Base-by-base conservation (phyloP, 2,113 vertebrate species). In the Emydura subglobosa region DNA sequence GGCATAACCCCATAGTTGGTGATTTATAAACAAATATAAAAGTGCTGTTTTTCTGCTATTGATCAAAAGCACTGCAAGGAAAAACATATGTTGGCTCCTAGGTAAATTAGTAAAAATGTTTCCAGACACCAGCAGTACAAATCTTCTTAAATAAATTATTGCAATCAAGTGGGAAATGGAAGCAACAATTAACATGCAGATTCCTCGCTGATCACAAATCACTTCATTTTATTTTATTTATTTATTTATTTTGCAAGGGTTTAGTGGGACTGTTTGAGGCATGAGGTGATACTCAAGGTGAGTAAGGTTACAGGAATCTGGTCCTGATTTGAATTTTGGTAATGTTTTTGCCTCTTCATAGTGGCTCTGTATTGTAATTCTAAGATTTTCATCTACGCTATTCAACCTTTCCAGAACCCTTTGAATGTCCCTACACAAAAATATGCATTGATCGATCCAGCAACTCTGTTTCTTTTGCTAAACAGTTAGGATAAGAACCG, bases 401-500 rank as follows among this genome's bases (percentile, higher is more conserved):
- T 79, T 79, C 72, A 42, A 22, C 54, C 55, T 86, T 50, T 50
- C 34, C 61, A 57, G 54, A 25, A 51, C 10, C 27, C 47, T 89
- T 29, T 39, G 74, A 51, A 57, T 13, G 42, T n/a, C 83, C 87
- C n/a, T 79, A 72, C 61, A 65, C 22, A 7, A 81, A 85, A 57
- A 91, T 57, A n/a, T 24, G 85, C 6, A 9, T 80, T 86, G 25
- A 61, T 79, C 74, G 50, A 72, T 74, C 79, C 44, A 42, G 51
- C 21, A 50, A 49, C 42, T 79, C 34, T 49, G 12, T 22, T 68
- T 68, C 39, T 83, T 89, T 84, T 57, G 54, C 72, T 57, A 78
- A 93, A 84, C 47, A 93, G 53, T 80, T 89, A 76, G 65, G 74
- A 61, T 22, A 89, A 78, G 79, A 74, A 86, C 19, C 51, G 59